Conservation (phyloP, 2,797 vertebrate genomes). For the Eidolon dupreanum region DNA sequence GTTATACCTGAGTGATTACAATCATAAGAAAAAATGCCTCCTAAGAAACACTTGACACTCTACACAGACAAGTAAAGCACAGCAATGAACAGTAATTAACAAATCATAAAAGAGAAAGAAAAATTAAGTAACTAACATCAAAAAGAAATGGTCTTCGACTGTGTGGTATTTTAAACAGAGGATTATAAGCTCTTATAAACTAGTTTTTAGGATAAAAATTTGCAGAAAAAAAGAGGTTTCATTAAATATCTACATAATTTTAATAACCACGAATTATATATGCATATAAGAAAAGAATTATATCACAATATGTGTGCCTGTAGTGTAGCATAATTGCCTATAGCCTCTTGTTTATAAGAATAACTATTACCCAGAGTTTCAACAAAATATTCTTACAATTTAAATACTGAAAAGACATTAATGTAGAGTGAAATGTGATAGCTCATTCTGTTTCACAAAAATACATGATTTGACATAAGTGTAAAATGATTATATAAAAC, state of each 20-base stretch:
- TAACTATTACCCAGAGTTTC: neutral
- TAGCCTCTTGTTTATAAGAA: neutral
- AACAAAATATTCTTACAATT: neutral
- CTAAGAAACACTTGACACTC: neutral
- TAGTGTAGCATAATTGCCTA: neutral
- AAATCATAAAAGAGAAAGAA: conserved; percentile 57
- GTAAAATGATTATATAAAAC: neutral
- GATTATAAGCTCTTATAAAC: neutral
- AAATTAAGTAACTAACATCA: conserved; percentile 31
- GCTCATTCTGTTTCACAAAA: neutral
- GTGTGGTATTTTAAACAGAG: conserved; percentile 39
- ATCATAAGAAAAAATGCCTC: conserved; percentile 14
- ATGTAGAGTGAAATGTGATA: neutral
- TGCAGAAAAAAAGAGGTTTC: neutral
- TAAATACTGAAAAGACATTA: neutral
- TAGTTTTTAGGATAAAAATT: neutral
- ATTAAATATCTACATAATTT: neutral
- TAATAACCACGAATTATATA: neutral
- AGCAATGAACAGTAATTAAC: conserved; percentile 47
- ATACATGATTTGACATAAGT: neutral
- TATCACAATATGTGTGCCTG: neutral
- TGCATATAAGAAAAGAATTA: neutral
- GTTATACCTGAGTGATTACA: neutral
- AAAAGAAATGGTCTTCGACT: neutral
- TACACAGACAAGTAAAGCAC: conserved; percentile 28